These are phyloP conservation scores for Limnodromus scolopaceus DNA, from an alignment of 2,797 vertebrate genomes.

Conservation along the genomic window DNA sequence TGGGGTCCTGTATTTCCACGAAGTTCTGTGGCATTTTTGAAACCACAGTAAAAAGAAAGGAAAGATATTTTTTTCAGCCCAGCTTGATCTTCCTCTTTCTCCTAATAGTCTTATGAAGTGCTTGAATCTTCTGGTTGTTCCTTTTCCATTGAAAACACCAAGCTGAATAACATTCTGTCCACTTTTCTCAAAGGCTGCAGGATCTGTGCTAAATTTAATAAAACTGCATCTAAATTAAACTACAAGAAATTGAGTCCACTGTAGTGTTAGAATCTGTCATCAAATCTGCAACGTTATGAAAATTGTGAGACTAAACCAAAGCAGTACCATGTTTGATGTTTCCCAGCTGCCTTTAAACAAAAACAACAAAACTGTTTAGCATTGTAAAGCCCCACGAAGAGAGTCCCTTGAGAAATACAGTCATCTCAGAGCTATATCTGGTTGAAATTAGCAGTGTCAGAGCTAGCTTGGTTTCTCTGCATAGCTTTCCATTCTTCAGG, in stretches of 20 bases:
- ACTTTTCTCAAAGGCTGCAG: background rate
- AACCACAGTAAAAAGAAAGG: background rate
- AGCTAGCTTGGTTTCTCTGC: background rate
- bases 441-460: conserved; percentile 2
- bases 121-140: background rate
- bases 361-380: background rate
- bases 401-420: background rate
- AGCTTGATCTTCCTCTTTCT: background rate
- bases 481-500: background rate
- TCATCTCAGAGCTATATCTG: conserved; percentile 20
- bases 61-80: background rate
- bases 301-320: background rate
- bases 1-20: background rate
- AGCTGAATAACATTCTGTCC: background rate
- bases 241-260: background rate
- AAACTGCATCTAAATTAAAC: background rate
- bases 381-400: background rate
- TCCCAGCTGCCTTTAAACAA: conserved; percentile 22
- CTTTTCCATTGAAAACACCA: background rate
- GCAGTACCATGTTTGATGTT: background rate
- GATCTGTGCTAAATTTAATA: background rate
- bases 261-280: background rate
- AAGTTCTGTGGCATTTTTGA: background rate
- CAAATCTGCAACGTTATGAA: background rate
- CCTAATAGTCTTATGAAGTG: background rate